Base-by-base conservation (phyloP, 2,888 invertebrate species). In the Alitta virens region DNA sequence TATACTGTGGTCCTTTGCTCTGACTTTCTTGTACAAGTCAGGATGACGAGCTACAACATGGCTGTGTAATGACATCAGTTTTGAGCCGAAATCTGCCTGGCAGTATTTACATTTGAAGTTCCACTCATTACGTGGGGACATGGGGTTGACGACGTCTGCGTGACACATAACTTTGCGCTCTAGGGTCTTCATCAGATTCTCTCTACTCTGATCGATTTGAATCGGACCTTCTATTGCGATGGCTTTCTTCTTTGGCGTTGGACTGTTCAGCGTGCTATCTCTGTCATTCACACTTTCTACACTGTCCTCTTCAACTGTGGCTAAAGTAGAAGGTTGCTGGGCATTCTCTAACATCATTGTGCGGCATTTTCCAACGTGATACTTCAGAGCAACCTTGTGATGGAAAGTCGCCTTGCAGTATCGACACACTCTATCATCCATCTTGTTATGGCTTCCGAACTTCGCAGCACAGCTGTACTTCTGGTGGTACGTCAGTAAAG, bases 351-450 rank as follows among this genome's bases (percentile, higher is more conserved):
- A 26, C 9, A 26, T 33, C 7, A 59, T 49, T 25, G 46, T 46
- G 46, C 51, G 59, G 38, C 59, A 59, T n/a, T 59, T 59, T 1
- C 38, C 38, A 50, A 59, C 38, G 42, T 59, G 59, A 14, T 16
- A 59, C 38, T 59, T 59, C 18, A 59, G 52, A 24, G 59, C 59
- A 21, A 59, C 59, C 33, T 59, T 59, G 40, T 59, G 59, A 40
- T 59, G 59, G 51, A 59, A 59, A 9, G 59, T 59, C 18, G 59
- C 59, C 23, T 59, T 59, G 18, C 59, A 59, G 25, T 59, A 59
- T 50, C 59, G 50, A 59, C 59, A 59, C 23, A 49, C 49, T 1
- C 59, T 12, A 24, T 59, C 59, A 24, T 59, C 59, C 59, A 59
- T 59, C n/a, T 49, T 59, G 25, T 59, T 59, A 5, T 38, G 38